Evolutionary conservation across 2,113 vertebrate genomes (phyloP), one percentile per base, ranked within the genome.

Genomic region (Solea solea): DNA sequence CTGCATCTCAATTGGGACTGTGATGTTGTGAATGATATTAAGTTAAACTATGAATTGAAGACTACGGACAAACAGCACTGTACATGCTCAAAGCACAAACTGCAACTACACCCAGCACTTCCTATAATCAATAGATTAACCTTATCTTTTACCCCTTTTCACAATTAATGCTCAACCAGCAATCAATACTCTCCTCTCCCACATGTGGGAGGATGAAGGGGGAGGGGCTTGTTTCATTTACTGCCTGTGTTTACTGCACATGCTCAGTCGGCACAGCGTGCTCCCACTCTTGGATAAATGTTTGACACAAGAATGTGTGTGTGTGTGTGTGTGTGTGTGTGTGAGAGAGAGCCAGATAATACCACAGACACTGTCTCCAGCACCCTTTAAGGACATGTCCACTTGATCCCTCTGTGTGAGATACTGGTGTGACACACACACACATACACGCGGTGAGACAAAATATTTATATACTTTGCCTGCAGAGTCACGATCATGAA

Each of bases 121-220:
- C 42, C 15, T 41, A 7, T 1, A 82, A 76, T 80, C 72, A 79
- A 83, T 68, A 67, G 3, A 48, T 44, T 55, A 39, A 57, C 44
- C 52, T 44, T 51, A 50, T 58, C 12, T 39, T 56, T 46, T 15
- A 8, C 57, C 13, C 4, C 0, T 0, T 64, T 44, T 25, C 13
- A 1, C 76, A 51, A 78, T 80, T 71, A 72, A 81, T 42, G 49
- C 8, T 54, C 34, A 59, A 66, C 45, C 53, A 67, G 34, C 45
- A 76, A 87, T 85, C 78, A 77, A 84, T 85, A 82, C 3, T 16
- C 62, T 72, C 50, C 48, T 55, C 50, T 63, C 42, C 54, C 49
- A 42, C 8, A 40, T 76, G 56, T 12, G 46, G 57, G 14, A 50
- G 51, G 58, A 59, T 39, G 42, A 40, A 61, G 45, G 55, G 25